Conservation (phyloP, 2,113 vertebrate genomes). For the Protobothrops flavoviridis region DNA sequence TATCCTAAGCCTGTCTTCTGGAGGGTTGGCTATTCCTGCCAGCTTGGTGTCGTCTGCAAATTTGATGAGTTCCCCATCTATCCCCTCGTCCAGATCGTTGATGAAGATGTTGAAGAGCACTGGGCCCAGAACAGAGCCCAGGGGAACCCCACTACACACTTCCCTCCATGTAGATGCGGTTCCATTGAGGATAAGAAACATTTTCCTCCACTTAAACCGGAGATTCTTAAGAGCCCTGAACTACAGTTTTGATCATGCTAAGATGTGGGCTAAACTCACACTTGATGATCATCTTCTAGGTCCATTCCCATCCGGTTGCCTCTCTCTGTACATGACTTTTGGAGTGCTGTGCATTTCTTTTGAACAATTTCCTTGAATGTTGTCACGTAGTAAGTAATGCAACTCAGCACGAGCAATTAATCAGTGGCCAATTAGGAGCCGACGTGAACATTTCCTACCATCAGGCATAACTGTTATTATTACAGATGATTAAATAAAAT, state of each 20-base stretch:
- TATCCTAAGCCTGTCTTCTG: no score
- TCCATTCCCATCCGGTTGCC: constrained; percentile 21
- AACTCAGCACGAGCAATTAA: constrained; percentile 74
- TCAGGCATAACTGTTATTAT: constrained; percentile 84
- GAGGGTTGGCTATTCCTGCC: no score
- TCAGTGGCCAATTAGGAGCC: constrained; percentile 80
- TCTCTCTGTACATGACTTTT: constrained; percentile 32
- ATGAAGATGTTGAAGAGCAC: no score
- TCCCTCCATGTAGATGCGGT: no score
- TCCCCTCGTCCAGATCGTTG: no score
- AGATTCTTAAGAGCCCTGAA: not conserved
- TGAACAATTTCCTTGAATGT: constrained; percentile 64
- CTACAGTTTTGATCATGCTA: not conserved
- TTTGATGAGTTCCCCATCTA: no score
- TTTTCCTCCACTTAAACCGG: not conserved
- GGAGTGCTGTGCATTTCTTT: constrained; percentile 55
- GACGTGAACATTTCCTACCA: constrained; percentile 80
- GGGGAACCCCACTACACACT: no score
- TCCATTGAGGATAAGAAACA: not conserved
- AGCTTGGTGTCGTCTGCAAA: no score
- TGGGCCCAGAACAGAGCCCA: no score
- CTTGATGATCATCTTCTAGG: not conserved
- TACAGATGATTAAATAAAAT: constrained; percentile 84
- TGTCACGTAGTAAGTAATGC: constrained; percentile 74
- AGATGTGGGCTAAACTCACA: not conserved